Conservation (phyloP, 2,888 invertebrate species). For the Pediacus dermestoides region DNA sequence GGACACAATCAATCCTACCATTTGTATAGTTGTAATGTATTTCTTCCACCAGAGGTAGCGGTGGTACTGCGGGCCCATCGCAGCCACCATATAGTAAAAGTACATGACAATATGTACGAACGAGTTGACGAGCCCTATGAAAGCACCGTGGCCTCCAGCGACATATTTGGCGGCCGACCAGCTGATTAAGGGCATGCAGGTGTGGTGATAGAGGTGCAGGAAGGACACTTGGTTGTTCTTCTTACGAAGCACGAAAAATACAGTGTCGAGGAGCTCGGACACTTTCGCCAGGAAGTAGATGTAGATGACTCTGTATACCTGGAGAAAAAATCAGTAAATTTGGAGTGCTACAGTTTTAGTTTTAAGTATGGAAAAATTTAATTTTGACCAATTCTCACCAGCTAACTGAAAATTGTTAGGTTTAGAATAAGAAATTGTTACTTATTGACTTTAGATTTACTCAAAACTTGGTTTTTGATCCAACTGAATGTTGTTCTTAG, state of each 20-base stretch:
- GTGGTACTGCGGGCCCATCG: conserved; percentile 68
- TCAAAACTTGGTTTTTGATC: no score
- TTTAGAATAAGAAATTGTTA: no score
- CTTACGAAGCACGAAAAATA: conserved; percentile 91
- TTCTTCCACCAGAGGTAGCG: conserved; percentile 84
- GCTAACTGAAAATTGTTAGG: no score
- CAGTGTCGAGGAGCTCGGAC: conserved; percentile 84
- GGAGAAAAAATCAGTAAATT: no score
- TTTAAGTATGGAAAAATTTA: no score
- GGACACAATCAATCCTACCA: conserved; percentile 54
- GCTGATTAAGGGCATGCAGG: conserved; percentile 90
- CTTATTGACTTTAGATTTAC: no score
- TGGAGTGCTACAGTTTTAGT: no score
- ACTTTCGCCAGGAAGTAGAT: conserved; percentile 86
- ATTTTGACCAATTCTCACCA: no score
- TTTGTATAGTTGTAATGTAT: conserved; percentile 75
- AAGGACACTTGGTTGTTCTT: conserved; percentile 86
- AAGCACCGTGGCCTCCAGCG: conserved; percentile 64
- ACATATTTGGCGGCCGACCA: conserved; percentile 91
- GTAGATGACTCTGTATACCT: conserved; percentile 69
- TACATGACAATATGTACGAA: conserved; percentile 82
- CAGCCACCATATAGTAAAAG: conserved; percentile 72
- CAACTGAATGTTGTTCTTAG: no score
- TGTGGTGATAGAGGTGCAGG: conserved; percentile 90
- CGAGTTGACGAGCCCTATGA: conserved; percentile 70